These are phyloP conservation scores for Muscicapa comitata DNA, from an alignment of 2,797 vertebrate genomes.

Conservation along the genomic window DNA sequence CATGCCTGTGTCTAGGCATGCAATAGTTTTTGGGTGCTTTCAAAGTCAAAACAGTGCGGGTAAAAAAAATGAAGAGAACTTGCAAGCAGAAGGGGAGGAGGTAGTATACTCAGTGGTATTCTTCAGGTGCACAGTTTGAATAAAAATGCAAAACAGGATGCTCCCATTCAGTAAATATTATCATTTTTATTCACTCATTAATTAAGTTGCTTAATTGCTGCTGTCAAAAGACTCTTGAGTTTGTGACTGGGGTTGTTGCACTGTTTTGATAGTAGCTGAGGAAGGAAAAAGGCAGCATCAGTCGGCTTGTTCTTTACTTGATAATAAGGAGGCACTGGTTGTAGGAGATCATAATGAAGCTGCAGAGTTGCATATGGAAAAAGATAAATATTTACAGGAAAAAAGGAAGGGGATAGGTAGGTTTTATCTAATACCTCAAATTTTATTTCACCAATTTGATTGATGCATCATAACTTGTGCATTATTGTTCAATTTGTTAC, in stretches of 20 bases:
- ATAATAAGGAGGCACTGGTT: neutral
- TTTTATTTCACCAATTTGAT: neutral
- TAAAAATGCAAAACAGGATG: slow-evolving; percentile 82
- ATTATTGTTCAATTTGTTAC: slow-evolving; percentile 18
- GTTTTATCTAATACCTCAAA: neutral
- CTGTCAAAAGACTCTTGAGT: slow-evolving; percentile 84
- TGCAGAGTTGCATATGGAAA: neutral
- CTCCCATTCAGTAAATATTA: slow-evolving; percentile 87
- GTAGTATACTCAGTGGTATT: slow-evolving; percentile 38
- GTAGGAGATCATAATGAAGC: neutral
- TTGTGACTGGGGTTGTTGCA: slow-evolving; percentile 70
- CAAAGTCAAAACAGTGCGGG: neutral
- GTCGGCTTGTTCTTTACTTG: neutral
- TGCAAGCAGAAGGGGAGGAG: slow-evolving; percentile 2
- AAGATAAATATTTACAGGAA: neutral
- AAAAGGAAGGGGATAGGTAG: neutral
- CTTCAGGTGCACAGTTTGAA: slow-evolving; percentile 78
- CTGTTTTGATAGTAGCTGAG: slow-evolving; percentile 67
- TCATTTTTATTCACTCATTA: slow-evolving; percentile 85
- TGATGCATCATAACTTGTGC: neutral
- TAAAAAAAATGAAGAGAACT: neutral
- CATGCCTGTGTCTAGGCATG: neutral
- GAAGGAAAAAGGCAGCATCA: slow-evolving; percentile 41
- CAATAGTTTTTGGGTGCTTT: neutral
- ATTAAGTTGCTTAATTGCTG: slow-evolving; percentile 88